phyloP scores from a whole-genome alignment of 2,797 vertebrate species.

The Diceros bicornis region DNA sequence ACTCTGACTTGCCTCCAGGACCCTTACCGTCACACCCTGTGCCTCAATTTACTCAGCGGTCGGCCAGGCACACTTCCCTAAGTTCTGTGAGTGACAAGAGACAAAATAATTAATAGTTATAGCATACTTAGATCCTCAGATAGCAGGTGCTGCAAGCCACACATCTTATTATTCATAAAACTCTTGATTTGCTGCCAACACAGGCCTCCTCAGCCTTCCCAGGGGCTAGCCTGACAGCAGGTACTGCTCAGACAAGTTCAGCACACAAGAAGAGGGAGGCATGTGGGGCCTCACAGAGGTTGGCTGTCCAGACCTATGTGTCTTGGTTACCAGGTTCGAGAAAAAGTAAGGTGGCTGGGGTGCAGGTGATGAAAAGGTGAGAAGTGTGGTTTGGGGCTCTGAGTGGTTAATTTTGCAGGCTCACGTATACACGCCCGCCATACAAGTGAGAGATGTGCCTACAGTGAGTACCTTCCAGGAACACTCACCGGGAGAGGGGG shows the following conservation, averaged over 20 bases:
- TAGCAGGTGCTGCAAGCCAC: conserved; percentile 69
- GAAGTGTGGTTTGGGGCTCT: not conserved
- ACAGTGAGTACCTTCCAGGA: not conserved
- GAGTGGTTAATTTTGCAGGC: conserved; percentile 59
- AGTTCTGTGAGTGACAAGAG: conserved; percentile 44
- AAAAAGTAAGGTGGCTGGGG: not conserved
- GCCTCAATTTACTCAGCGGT: conserved; percentile 70
- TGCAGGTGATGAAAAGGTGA: not conserved
- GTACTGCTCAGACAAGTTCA: conserved; percentile 67
- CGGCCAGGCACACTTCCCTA: not conserved
- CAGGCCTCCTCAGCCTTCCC: conserved; percentile 47
- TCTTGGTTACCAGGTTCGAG: not conserved
- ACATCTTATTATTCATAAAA: conserved; percentile 38
- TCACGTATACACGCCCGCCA: not conserved
- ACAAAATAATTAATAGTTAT: conserved; percentile 59
- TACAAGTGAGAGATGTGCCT: conserved; percentile 18
- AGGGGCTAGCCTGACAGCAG: conserved; percentile 60
- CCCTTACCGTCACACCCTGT: not conserved
- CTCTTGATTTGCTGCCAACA: conserved; percentile 72
- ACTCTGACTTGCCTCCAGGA: not conserved
- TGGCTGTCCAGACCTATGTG: not conserved
- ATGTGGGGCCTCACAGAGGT: not conserved
- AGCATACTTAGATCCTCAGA: conserved; percentile 62
- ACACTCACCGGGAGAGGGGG: not conserved
- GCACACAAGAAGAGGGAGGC: not conserved